These are phyloP conservation scores for Drosophila rufa DNA, from an alignment of 1,140 invertebrate genomes.

Conservation along the genomic window DNA sequence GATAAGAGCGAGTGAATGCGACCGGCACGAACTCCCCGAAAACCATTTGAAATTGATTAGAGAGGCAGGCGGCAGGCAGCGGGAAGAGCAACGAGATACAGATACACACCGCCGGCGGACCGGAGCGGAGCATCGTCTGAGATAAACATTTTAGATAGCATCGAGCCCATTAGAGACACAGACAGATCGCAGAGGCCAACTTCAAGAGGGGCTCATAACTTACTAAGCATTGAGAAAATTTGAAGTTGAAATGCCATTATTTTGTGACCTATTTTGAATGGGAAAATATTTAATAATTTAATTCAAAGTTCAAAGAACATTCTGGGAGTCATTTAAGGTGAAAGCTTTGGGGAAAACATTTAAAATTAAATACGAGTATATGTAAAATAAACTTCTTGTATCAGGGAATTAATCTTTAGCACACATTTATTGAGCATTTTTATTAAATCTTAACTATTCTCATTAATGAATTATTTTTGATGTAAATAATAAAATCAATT, in stretches of 20 bases:
- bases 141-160: constrained; percentile 69
- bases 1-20: constrained; percentile 67
- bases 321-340: too few relatives aligned
- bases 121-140: constrained; percentile 43
- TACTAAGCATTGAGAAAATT: background rate
- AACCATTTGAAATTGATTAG: constrained; percentile 81
- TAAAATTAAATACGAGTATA: background rate
- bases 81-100: constrained; percentile 6
- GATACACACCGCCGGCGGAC: constrained; percentile 11
- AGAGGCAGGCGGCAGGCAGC: constrained; percentile 25
- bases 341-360: background rate
- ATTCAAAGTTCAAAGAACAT: too few relatives aligned
- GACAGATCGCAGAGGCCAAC: constrained; percentile 36
- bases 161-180: constrained; percentile 62
- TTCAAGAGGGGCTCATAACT: constrained; percentile 20
- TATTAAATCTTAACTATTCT: too few relatives aligned
- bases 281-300: background rate
- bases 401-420: too few relatives aligned
- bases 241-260: background rate
- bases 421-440: too few relatives aligned
- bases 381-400: background rate
- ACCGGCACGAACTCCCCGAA: constrained; percentile 64
- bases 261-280: background rate
- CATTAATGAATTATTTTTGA: too few relatives aligned
- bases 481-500: too few relatives aligned